phyloP scores from a whole-genome alignment of 2,888 invertebrate species.

The Andrena dorsata region DNA sequence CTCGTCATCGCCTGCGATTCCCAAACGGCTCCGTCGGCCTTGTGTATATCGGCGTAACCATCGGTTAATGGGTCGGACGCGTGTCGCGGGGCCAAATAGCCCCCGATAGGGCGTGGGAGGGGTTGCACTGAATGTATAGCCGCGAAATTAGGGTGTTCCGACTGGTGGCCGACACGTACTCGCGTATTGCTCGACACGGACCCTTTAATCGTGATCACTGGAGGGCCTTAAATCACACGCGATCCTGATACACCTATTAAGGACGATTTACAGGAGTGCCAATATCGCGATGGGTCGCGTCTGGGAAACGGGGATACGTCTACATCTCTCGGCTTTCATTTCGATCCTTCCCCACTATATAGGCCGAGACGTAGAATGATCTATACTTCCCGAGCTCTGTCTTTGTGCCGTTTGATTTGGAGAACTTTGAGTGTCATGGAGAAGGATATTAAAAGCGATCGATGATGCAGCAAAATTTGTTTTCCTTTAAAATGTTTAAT shows the following conservation, averaged over 20 bases:
- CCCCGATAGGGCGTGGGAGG: conserved; percentile 75
- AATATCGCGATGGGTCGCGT: neutral
- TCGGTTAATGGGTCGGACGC: conserved; percentile 73
- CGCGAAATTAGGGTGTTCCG: conserved; percentile 72
- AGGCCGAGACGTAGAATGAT: neutral
- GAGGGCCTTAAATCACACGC: conserved; percentile 54
- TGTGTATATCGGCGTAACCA: conserved; percentile 68
- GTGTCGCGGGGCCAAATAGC: conserved; percentile 72
- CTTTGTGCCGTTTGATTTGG: no score
- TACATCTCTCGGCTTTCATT: neutral
- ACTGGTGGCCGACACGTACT: conserved; percentile 32
- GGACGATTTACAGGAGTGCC: conserved; percentile 41
- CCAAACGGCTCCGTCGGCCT: conserved; percentile 38
- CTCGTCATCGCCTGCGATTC: conserved; percentile 56
- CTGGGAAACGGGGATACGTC: conserved; percentile 12
- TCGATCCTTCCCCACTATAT: neutral
- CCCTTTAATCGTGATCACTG: conserved; percentile 53
- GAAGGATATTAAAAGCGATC: neutral
- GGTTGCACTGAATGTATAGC: conserved; percentile 44
- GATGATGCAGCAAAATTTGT: no score
- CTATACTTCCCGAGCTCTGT: neutral
- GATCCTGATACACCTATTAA: conserved; percentile 51
- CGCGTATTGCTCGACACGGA: conserved; percentile 46
- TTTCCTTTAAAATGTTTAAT: no score
- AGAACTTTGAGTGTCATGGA: neutral